Evolutionary conservation across 1,140 invertebrate genomes (phyloP).

Genomic region (Solen grandis): DNA sequence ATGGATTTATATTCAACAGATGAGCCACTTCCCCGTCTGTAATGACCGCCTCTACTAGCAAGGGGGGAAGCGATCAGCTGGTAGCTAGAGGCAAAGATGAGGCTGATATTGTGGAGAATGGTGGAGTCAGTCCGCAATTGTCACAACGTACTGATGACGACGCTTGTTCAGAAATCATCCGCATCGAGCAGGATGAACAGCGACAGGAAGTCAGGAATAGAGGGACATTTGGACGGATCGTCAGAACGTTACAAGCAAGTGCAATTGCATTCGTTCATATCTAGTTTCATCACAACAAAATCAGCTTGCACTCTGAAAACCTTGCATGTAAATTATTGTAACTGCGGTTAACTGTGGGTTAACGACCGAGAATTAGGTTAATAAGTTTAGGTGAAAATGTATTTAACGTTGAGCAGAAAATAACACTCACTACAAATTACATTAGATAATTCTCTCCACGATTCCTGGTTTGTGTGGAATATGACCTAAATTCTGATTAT

Average conservation of each 20-base stretch:
- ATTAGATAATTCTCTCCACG: no score
- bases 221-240: slow-evolving; percentile 71
- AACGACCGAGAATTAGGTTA: no score
- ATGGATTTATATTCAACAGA: background rate
- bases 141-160: slow-evolving; percentile 75
- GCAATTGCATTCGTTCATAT: background rate
- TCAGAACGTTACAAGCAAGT: slow-evolving; percentile 76
- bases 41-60: slow-evolving; percentile 66
- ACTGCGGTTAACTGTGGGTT: no score
- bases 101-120: slow-evolving; percentile 77
- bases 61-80: background rate
- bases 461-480: no score
- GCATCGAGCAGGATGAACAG: slow-evolving; percentile 72
- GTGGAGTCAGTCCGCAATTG: slow-evolving; percentile 73
- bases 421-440: no score
- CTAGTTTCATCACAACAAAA: no score
- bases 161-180: slow-evolving; percentile 76
- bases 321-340: no score
- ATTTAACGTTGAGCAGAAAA: no score
- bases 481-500: no score
- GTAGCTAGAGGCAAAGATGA: slow-evolving; percentile 64
- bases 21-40: slow-evolving; percentile 26
- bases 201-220: slow-evolving; percentile 59
- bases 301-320: no score
- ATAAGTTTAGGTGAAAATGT: no score